Conservation (phyloP, 2,888 invertebrate species). For the Papilio protenor region DNA sequence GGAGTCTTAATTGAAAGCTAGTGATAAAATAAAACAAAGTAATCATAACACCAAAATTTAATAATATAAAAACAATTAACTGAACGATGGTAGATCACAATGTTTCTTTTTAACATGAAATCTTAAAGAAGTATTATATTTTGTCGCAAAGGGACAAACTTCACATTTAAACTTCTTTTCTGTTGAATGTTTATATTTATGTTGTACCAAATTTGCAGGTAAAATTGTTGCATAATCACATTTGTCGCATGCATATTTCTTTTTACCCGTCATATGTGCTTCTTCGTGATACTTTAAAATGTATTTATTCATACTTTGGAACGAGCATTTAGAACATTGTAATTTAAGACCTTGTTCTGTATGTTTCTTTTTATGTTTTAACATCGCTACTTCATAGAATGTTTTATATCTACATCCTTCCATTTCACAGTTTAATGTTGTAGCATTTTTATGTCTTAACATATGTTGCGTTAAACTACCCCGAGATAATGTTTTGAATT, state of each 20-base stretch:
- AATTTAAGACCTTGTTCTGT: slow-evolving; percentile 69
- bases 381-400: slow-evolving; percentile 73
- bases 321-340: slow-evolving; percentile 73
- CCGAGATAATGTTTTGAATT: slow-evolving; percentile 67
- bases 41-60: slow-evolving; percentile 65
- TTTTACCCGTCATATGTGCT: slow-evolving; percentile 74
- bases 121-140: slow-evolving; percentile 77
- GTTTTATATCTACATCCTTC: slow-evolving; percentile 71
- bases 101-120: slow-evolving; percentile 80
- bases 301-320: slow-evolving; percentile 79
- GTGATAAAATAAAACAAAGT: slow-evolving; percentile 47
- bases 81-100: slow-evolving; percentile 77
- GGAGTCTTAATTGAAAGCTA: background rate
- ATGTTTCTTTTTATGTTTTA: slow-evolving; percentile 72
- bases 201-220: slow-evolving; percentile 77
- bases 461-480: slow-evolving; percentile 75
- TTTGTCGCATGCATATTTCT: slow-evolving; percentile 71
- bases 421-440: slow-evolving; percentile 68
- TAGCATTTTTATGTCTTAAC: slow-evolving; percentile 72
- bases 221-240: slow-evolving; percentile 77
- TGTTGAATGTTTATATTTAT: slow-evolving; percentile 77
- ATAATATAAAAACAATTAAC: slow-evolving; percentile 59
- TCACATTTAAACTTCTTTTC: slow-evolving; percentile 79
- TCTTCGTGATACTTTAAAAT: slow-evolving; percentile 76
- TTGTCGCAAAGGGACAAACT: slow-evolving; percentile 77